Evolutionary conservation across 1,140 invertebrate genomes (phyloP), one percentile per base, ranked within the genome.

Genomic region (Luehdorfia chinensis): DNA sequence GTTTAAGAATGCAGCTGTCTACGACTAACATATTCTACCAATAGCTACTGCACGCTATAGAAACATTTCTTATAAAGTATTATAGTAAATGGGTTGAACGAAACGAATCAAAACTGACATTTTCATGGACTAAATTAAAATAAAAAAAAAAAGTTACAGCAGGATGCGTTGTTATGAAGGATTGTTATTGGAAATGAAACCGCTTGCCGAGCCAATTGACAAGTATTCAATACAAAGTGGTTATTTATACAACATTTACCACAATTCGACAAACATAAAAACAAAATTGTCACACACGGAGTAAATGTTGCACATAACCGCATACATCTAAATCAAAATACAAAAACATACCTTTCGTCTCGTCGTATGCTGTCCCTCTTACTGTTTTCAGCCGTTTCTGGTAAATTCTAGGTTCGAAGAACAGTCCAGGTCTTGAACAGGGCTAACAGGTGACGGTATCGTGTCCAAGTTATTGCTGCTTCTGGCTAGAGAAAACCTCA

Each of bases 401-500:
- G 46, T 34, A 7, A 45, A 36, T 32, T 46, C 62, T 13, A 43
- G n/a, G 28, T 45, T 18, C 49, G 39, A 27, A 8, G 28, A 12
- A 32, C 43, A 32, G 6, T 59, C 56, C 21, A 34, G 11, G 5
- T 48, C 18, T 28, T 7, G 3, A 4, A 50, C 59, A 8, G 72
- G 72, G 57, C 70, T 81, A 16, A 55, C 46, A 1, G 76, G 77
- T 0, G 77, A 83, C 4, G 58, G 71, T 28, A 83, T 81, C 0
- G 66, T 73, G 37, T 87, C 80, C 12, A 84, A 47, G 19, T 75
- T 73, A 33, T 76, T 77, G 9, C 59, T 64, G 44, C 79, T 81
- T 33, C 67, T 75, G 7, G 80, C 77, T 7, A 84, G 37, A 1
- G 75, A 75, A 15, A 86, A 86, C 21, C 85, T 75, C 64, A 75